Evolutionary conservation across 2,888 invertebrate genomes (phyloP).

Genomic region (Tinea trinotella): DNA sequence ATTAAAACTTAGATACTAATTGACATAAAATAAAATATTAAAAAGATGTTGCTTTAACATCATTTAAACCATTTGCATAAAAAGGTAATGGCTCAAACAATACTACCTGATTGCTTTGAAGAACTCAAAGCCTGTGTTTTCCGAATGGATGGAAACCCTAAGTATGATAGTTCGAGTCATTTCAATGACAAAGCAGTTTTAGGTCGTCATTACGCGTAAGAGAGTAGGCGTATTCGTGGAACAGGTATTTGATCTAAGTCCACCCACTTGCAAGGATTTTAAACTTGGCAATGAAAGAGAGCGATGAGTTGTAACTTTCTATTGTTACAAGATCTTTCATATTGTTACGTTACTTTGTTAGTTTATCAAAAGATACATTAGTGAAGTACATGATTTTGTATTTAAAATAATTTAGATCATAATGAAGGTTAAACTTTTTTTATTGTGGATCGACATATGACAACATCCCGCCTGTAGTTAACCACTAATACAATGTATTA

Average conservation of each 20-base stretch:
- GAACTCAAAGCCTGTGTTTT: too few species aligned
- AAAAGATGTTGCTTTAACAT: too few species aligned
- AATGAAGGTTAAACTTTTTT: too few species aligned
- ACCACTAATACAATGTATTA: too few species aligned
- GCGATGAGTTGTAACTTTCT: background rate
- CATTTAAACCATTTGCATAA: too few species aligned
- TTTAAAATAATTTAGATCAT: too few species aligned
- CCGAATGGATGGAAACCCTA: background rate
- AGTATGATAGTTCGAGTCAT: slow-evolving; percentile 29
- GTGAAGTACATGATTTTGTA: background rate
- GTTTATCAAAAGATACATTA: slow-evolving; percentile 11
- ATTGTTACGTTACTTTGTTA: slow-evolving; percentile 1
- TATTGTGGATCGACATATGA: too few species aligned
- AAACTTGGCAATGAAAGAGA: background rate
- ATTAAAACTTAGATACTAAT: too few species aligned
- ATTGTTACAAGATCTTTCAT: background rate
- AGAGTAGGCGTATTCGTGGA: slow-evolving; percentile 21
- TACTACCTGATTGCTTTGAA: too few species aligned
- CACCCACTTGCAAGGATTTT: slow-evolving; percentile 15
- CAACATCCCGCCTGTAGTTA: too few species aligned
- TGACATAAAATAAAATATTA: too few species aligned
- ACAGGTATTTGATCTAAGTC: slow-evolving; percentile 18
- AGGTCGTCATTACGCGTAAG: slow-evolving; percentile 25
- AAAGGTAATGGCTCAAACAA: too few species aligned
- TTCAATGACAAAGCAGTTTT: slow-evolving; percentile 31